Evolutionary conservation across 2,888 invertebrate genomes (phyloP).

Genomic region (Macropis europaea): DNA sequence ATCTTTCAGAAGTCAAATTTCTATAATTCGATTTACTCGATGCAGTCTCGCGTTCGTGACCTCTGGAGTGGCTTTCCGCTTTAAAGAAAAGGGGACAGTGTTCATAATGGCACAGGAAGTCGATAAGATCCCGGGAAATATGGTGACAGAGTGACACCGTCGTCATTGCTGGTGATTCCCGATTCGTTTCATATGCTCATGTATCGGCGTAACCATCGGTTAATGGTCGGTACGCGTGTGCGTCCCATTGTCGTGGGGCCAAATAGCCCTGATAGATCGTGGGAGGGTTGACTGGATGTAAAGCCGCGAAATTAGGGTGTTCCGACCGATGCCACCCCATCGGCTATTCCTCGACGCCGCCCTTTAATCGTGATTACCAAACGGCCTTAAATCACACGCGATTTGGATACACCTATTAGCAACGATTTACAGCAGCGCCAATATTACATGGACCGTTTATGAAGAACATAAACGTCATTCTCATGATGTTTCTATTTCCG

Average conservation of each 20-base stretch:
- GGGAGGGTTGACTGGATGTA: slow-evolving; percentile 57
- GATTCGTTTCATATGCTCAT: slow-evolving; percentile 33
- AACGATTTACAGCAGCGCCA: slow-evolving; percentile 18
- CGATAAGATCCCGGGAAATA: slow-evolving; percentile 53
- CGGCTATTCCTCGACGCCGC: slow-evolving; percentile 34
- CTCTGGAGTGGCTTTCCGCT: slow-evolving; percentile 11
- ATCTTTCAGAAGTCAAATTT: no score
- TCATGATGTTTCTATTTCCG: no score
- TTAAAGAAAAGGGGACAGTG: slow-evolving; percentile 4
- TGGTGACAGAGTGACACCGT: slow-evolving; percentile 43
- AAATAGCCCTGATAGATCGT: slow-evolving; percentile 64
- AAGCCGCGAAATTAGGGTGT: slow-evolving; percentile 63
- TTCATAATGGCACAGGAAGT: not conserved
- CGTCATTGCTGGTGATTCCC: slow-evolving; percentile 44
- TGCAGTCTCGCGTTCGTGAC: no score
- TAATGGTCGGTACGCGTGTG: slow-evolving; percentile 66
- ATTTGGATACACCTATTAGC: slow-evolving; percentile 38
- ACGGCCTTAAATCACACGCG: slow-evolving; percentile 43
- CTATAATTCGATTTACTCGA: no score
- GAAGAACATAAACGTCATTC: no score
- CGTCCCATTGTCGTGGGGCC: slow-evolving; percentile 58
- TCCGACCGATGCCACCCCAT: slow-evolving; percentile 25
- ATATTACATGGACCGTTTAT: no score
- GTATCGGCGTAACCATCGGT: slow-evolving; percentile 62
- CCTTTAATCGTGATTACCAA: slow-evolving; percentile 39